These are phyloP conservation scores for Latrodectus elegans DNA, from an alignment of 2,888 invertebrate genomes.

Conservation along the genomic window DNA sequence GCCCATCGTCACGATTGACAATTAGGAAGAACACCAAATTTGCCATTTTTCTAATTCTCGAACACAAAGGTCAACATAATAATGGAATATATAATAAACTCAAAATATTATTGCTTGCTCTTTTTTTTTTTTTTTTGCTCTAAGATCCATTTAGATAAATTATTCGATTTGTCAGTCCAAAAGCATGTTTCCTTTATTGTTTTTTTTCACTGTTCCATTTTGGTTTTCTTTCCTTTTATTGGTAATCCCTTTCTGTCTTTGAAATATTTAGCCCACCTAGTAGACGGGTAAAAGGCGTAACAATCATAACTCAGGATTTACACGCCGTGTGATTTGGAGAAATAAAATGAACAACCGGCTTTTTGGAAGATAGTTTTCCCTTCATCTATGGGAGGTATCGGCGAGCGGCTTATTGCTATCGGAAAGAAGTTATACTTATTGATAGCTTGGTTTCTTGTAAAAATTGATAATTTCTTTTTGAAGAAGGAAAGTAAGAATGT, in stretches of 20 bases:
- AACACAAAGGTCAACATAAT: conserved; percentile 33
- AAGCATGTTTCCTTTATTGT: not conserved
- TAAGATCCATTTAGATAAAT: conserved; percentile 37
- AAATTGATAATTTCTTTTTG: no score
- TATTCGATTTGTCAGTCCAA: conserved; percentile 63
- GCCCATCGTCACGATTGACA: conserved; percentile 46
- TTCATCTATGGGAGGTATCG: no score
- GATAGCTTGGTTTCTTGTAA: no score
- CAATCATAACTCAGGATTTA: conserved; percentile 57
- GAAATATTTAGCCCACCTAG: conserved; percentile 62
- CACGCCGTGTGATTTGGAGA: conserved; percentile 38
- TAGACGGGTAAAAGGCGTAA: conserved; percentile 39
- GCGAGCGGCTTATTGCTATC: no score
- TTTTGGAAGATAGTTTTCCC: no score
- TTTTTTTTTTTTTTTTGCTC: conserved; percentile 6
- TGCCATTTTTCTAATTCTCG: conserved; percentile 25
- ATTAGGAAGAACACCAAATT: conserved; percentile 54
- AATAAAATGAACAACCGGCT: not conserved
- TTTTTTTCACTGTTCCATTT: not conserved
- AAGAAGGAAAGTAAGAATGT: no score
- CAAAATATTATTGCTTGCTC: conserved; percentile 11
- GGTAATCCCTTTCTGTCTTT: conserved; percentile 16
- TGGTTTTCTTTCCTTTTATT: not conserved
- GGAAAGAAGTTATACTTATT: no score
- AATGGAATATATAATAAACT: conserved; percentile 14